These are phyloP conservation scores for Bos indicus DNA, from an alignment of 2,113 vertebrate genomes.

Conservation along the genomic window DNA sequence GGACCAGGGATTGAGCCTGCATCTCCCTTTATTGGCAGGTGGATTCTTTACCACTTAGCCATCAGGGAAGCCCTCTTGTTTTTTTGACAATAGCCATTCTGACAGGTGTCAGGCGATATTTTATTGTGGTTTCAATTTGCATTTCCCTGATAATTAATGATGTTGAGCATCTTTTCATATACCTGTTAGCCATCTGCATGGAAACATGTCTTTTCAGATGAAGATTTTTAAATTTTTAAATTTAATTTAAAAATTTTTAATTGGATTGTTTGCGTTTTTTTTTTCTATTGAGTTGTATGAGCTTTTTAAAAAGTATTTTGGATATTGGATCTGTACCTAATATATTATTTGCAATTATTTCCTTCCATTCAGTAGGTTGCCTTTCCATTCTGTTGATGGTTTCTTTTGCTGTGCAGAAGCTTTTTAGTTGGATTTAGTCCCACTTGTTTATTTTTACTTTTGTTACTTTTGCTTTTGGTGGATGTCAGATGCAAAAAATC, in stretches of 20 bases:
- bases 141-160: neutral
- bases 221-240: neutral
- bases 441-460: neutral
- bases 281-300: neutral
- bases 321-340: neutral
- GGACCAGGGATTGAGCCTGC: rapidly evolving
- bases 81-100: neutral
- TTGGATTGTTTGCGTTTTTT: neutral
- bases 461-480: neutral
- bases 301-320: neutral
- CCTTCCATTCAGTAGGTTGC: neutral
- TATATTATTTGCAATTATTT: neutral
- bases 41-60: neutral
- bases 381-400: neutral
- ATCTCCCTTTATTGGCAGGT: neutral
- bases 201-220: neutral
- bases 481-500: neutral
- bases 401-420: neutral
- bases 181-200: neutral
- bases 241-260: neutral
- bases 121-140: neutral
- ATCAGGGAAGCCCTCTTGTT: neutral
- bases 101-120: neutral
- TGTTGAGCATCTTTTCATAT: neutral
- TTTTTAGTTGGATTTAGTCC: neutral